Evolutionary conservation across 64 coral and sea anemone genomes (phyloP).

Genomic region (Montipora efflorescens): DNA sequence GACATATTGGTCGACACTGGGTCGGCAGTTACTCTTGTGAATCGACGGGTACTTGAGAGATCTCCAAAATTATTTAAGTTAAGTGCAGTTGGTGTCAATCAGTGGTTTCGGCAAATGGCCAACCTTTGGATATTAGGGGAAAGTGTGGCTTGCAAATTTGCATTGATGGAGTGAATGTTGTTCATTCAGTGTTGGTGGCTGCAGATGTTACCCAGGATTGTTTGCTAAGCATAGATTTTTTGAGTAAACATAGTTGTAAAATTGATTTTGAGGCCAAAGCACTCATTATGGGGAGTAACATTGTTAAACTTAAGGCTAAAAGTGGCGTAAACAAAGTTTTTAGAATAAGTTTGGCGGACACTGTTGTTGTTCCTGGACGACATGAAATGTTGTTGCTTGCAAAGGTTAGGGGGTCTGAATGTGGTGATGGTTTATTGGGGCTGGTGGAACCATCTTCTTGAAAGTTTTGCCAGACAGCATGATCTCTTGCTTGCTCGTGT

Average conservation of each 20-base stretch:
- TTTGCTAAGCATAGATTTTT: constrained; percentile 11
- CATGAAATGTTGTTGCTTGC: background rate
- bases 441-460: constrained; percentile 3
- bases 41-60: no score
- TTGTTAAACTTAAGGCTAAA: no score
- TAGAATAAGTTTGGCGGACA: constrained; percentile 2
- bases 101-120: background rate
- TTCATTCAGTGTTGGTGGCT: no score
- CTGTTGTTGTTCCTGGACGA: background rate
- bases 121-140: constrained; percentile 9
- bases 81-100: background rate
- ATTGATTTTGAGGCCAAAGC: no score
- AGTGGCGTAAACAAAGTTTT: no score
- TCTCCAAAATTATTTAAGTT: no score
- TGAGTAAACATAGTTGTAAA: background rate
- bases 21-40: background rate
- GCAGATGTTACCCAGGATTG: no score
- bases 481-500: background rate
- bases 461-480: background rate
- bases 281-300: no score
- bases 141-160: background rate
- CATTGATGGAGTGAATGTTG: no score
- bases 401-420: background rate
- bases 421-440: constrained; percentile 7
- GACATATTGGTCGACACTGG: constrained; percentile 4